A percentile compares a stretch with the other conserved stretches of the same genome.
phyloP scores from a whole-genome alignment of 1,140 invertebrate genomes.

The roundworm (Caenorhabditis elegans) region WBcel235 BX284604.4:5802001-5802500 shows the following conservation, averaged over 20 bases:
- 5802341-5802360: no score
- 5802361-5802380: no score
- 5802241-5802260: slow-evolving; percentile 67
- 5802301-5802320: slow-evolving; percentile 63
- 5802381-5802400: no score
- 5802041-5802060: slow-evolving; percentile 65
- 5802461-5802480: no score
- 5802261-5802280: slow-evolving; percentile 68
- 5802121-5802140: slow-evolving; percentile 66
- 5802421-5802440: no score
- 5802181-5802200: slow-evolving; percentile 66
- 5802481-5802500: no score
- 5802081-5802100: slow-evolving; percentile 64
- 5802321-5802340: slow-evolving; percentile 28
- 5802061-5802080: slow-evolving; percentile 69
- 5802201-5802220: slow-evolving; percentile 66
- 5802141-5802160: slow-evolving; percentile 68
- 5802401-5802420: no score
- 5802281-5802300: slow-evolving; percentile 68
- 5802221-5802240: slow-evolving; percentile 66
- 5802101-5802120: slow-evolving; percentile 57
- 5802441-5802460: no score
- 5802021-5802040: slow-evolving; percentile 64
- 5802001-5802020: slow-evolving; percentile 66
- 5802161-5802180: slow-evolving; percentile 68